Evolutionary conservation across 2,797 vertebrate species (phyloP).

Genomic region (Aldrovandia affinis): DNA sequence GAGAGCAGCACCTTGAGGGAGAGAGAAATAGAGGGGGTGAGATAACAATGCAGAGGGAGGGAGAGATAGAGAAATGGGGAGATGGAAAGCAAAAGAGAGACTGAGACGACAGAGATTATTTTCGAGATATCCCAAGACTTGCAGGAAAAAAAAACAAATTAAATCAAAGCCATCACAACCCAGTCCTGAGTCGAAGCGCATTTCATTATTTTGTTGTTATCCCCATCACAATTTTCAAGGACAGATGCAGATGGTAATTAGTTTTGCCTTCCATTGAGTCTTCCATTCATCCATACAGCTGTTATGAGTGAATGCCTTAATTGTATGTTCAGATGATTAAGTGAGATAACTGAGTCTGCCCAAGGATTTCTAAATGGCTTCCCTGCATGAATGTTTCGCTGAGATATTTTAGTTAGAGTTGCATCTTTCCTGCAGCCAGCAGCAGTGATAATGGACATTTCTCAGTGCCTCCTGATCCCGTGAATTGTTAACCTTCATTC

Average conservation of each 20-base stretch:
- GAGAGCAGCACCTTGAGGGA: neutral
- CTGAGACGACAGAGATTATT: neutral
- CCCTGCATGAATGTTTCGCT: neutral
- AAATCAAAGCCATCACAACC: slow-evolving; percentile 20
- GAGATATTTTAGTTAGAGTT: neutral
- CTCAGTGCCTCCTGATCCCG: neutral
- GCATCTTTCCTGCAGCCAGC: neutral
- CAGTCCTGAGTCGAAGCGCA: neutral
- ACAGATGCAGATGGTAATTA: slow-evolving; percentile 16
- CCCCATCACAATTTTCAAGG: slow-evolving; percentile 7
- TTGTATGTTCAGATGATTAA: neutral
- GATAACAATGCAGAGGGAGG: neutral
- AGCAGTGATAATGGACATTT: neutral
- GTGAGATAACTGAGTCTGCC: neutral
- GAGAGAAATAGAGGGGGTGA: neutral
- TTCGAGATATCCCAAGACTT: neutral
- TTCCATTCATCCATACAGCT: neutral
- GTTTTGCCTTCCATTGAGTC: neutral
- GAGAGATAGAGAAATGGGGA: neutral
- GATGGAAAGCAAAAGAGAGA: neutral
- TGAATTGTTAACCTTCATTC: slow-evolving; percentile 58
- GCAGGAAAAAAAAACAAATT: neutral
- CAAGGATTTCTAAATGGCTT: neutral
- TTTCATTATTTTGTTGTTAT: slow-evolving; percentile 1
- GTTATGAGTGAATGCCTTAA: neutral